Evolutionary conservation across 2,797 vertebrate species (phyloP).

Genomic region (Spondyliosoma cantharus): DNA sequence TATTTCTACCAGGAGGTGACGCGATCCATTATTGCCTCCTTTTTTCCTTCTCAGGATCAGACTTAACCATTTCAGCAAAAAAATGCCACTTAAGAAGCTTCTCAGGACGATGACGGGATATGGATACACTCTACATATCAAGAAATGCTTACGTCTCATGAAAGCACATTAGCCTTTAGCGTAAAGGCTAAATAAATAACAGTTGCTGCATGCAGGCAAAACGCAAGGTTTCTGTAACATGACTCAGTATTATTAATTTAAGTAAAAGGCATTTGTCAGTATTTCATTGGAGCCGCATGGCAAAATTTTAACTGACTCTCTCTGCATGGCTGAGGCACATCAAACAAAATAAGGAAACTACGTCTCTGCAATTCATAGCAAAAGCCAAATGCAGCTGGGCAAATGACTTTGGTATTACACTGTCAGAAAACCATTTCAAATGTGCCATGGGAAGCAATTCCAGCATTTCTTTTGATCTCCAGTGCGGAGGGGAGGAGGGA

Average conservation of each 20-base stretch:
- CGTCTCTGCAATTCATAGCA: slow-evolving; percentile 55
- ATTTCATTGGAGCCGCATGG: slow-evolving; percentile 50
- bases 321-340: slow-evolving; percentile 51
- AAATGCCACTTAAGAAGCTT: neutral
- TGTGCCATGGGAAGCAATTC: slow-evolving; percentile 74
- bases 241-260: slow-evolving; percentile 57
- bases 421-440: slow-evolving; percentile 71
- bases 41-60: slow-evolving; percentile 21
- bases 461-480: slow-evolving; percentile 73
- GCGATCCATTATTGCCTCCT: slow-evolving; percentile 61
- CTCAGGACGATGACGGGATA: neutral
- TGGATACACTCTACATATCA: neutral
- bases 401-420: slow-evolving; percentile 71
- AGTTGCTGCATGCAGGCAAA: slow-evolving; percentile 19
- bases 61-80: slow-evolving; percentile 38
- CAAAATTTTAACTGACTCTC: slow-evolving; percentile 40
- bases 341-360: slow-evolving; percentile 58
- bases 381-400: slow-evolving; percentile 61
- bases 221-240: slow-evolving; percentile 38
- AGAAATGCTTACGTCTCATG: neutral
- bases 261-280: slow-evolving; percentile 50
- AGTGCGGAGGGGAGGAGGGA: slow-evolving; percentile 49
- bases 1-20: slow-evolving; percentile 70
- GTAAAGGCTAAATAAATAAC: neutral
- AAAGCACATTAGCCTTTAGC: slow-evolving; percentile 14